These are phyloP conservation scores for Taenioides sp. DNA, from an alignment of 2,797 vertebrate species.

Conservation along the genomic window DNA sequence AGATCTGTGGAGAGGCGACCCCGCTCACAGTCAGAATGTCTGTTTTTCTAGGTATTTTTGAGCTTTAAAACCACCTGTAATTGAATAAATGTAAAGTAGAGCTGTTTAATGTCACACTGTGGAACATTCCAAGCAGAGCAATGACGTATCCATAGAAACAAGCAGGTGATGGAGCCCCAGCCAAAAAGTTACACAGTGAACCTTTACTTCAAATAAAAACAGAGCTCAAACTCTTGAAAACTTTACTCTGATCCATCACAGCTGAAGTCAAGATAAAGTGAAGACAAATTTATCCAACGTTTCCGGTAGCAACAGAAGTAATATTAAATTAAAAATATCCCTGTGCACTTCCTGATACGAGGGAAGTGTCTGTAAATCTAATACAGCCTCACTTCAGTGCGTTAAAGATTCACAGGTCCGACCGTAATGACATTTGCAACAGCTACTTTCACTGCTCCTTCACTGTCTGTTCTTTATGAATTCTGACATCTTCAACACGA, in stretches of 20 bases:
- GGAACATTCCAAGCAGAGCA: too few species aligned
- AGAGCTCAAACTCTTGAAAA: background rate
- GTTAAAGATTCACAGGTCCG: background rate
- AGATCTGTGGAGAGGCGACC: too few species aligned
- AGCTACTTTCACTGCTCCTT: background rate
- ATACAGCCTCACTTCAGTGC: background rate
- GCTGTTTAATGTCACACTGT: too few species aligned
- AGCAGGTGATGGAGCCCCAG: too few species aligned
- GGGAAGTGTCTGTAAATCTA: slow-evolving; percentile 1
- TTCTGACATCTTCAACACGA: background rate
- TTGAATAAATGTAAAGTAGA: too few species aligned
- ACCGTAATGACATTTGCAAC: background rate
- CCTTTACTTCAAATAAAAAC: too few species aligned
- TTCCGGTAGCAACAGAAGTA: background rate
- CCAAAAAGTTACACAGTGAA: too few species aligned
- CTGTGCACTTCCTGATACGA: background rate
- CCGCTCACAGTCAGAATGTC: too few species aligned
- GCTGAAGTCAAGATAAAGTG: background rate
- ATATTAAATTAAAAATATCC: background rate
- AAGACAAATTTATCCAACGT: background rate
- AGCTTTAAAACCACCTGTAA: too few species aligned
- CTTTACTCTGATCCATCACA: background rate
- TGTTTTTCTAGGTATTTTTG: too few species aligned
- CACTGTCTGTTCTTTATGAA: background rate
- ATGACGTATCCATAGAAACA: too few species aligned